Evolutionary conservation across 1,140 invertebrate genomes (phyloP).

Genomic region (Drosophila cardini): DNA sequence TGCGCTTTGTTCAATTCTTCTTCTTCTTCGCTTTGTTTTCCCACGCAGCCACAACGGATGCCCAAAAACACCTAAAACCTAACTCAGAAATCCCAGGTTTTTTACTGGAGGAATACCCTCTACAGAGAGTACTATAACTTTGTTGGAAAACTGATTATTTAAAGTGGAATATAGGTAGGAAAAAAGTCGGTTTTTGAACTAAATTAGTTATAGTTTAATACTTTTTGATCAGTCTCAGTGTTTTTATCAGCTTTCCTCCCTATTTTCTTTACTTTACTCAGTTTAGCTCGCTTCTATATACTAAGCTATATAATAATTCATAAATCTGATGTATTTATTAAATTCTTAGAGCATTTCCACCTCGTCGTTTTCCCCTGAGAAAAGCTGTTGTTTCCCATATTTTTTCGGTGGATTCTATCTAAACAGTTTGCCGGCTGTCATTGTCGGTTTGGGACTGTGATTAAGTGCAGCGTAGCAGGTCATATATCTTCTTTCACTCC

Average conservation of each 20-base stretch:
- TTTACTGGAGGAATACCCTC: background rate
- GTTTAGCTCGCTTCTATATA: too few species aligned
- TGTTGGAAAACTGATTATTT: background rate
- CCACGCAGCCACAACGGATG: conserved; percentile 34
- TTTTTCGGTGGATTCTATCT: conserved; percentile 11
- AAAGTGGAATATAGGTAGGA: too few species aligned
- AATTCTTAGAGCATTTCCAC: background rate
- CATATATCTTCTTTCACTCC: conserved; percentile 65
- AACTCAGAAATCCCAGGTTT: conserved; percentile 18
- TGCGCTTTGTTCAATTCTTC: background rate
- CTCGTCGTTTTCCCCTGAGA: background rate
- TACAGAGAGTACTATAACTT: background rate
- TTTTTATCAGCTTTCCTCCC: too few species aligned
- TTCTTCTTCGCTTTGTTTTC: conserved; percentile 26
- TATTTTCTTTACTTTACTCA: too few species aligned
- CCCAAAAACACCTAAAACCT: conserved; percentile 7
- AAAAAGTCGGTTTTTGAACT: too few species aligned
- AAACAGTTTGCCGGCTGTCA: conserved; percentile 28
- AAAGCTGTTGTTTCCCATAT: background rate
- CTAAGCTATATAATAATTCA: too few species aligned
- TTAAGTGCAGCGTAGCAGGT: conserved; percentile 51
- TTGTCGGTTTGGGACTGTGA: conserved; percentile 35
- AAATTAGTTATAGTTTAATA: too few species aligned
- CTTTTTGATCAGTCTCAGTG: too few species aligned
- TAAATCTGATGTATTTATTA: too few species aligned